phyloP scores from a whole-genome alignment of 2,797 vertebrate genomes.

The Lepus oiostolus region DNA sequence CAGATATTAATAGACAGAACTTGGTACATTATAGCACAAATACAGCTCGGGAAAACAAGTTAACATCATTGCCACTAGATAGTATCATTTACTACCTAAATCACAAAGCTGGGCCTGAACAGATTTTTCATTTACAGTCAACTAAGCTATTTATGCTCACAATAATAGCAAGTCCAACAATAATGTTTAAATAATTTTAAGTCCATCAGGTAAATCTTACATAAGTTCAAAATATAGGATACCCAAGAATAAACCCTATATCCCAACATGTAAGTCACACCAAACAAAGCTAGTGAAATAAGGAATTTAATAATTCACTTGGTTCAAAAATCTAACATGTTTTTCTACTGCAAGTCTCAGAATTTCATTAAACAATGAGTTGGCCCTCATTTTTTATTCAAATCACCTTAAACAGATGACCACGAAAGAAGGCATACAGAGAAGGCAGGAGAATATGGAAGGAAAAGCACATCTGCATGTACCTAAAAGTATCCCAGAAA shows the following conservation, averaged over 20 bases:
- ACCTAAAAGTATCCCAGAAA: background rate
- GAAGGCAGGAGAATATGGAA: background rate
- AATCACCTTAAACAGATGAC: slow-evolving; percentile 34
- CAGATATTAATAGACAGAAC: background rate
- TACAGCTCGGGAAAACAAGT: background rate
- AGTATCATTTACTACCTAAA: slow-evolving; percentile 15
- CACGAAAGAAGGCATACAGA: background rate
- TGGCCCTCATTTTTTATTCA: slow-evolving; percentile 17
- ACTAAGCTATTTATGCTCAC: slow-evolving; percentile 11
- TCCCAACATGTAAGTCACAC: background rate
- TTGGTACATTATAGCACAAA: background rate
- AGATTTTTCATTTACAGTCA: slow-evolving; percentile 6
- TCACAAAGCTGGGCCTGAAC: background rate
- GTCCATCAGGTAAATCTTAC: background rate
- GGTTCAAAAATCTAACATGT: slow-evolving; percentile 29
- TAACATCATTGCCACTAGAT: background rate
- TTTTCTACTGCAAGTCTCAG: background rate
- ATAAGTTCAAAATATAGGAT: slow-evolving; percentile 1
- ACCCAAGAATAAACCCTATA: slow-evolving; percentile 33
- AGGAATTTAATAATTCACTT: background rate
- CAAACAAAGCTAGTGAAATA: slow-evolving; percentile 15
- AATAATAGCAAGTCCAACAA: slow-evolving; percentile 26
- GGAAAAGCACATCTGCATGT: background rate
- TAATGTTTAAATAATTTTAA: background rate
- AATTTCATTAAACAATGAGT: slow-evolving; percentile 25